Base-by-base conservation (phyloP, 2,888 invertebrate genomes). In the Tetrapedia diversipes region DNA sequence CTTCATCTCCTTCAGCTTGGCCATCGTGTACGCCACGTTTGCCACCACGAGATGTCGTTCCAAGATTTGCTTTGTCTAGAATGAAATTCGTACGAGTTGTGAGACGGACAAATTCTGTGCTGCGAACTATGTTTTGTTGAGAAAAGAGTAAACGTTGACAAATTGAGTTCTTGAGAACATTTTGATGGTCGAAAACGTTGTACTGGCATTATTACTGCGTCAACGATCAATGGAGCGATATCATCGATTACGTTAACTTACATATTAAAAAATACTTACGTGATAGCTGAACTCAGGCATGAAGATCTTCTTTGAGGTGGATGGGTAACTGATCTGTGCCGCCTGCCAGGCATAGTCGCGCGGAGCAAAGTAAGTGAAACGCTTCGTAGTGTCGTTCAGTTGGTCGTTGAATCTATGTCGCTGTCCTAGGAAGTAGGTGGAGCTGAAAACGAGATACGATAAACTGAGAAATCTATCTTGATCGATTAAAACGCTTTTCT, bases 301-400 rank as follows among this genome's bases (percentile, higher is more conserved):
- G 89, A 97, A 97, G 53, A 98, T 93, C 88, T 97, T 97, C 92
- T 97, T 97, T 91, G 96, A 95, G 16, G 96, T 95, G 4, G 97
- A 96, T 7, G 97, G 97, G 87, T 95, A 95, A 81, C 94, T 94
- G 67, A 95, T 93, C 90, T 95, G 94, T 83, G 96, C 95, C 86
- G 95, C 95, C 60, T 94, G 93, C 98, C 98, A 98, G 64, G 98
- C 98, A 88, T 95, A 95, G 90, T 99, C 96, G 41, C 96, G 94
- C 0, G 98, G 98, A 11, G 97, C 98, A 89, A 98, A 98, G 92
- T 96, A 97, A 0, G 98, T 98, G 92, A 95, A 98, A 67, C 96
- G 95, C 85, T 95, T 95, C 75, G 94, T 94, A 80, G 95, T 94
- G 83, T 96, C 95, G 87, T 95, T 95, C 76, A 98, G 92, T 89